Percentiles rank a stretch among this genome's conserved stretches.
phyloP scores from a whole-genome alignment of 2,113 vertebrate species.

The Cathartes aura region DNA sequence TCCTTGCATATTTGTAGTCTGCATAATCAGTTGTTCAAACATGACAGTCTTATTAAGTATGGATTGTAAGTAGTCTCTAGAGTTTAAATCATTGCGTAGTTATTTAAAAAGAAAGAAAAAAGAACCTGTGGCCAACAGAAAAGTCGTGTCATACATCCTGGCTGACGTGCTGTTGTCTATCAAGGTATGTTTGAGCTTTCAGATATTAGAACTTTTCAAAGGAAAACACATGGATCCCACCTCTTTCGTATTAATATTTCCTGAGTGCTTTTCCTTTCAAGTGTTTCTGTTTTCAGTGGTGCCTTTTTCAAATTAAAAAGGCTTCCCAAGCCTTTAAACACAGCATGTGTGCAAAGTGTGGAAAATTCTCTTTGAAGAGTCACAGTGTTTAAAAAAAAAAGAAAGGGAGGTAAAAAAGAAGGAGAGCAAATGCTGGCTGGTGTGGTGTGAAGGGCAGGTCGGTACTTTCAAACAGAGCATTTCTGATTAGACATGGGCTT shows the following conservation, averaged over 20 bases:
- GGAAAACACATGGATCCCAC: conserved; percentile 44
- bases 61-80: neutral
- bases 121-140: neutral
- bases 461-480: neutral
- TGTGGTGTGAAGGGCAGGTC: neutral
- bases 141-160: neutral
- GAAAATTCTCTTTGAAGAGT: conserved; percentile 58
- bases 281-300: conserved; percentile 30
- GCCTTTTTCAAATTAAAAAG: conserved; percentile 56
- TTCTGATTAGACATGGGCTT: neutral
- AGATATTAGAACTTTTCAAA: conserved; percentile 28
- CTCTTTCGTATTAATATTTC: conserved; percentile 58
- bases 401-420: neutral
- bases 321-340: conserved; percentile 57
- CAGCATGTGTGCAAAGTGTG: conserved; percentile 35
- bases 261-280: conserved; percentile 54
- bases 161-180: neutral
- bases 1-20: neutral
- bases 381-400: neutral
- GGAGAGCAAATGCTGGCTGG: conserved; percentile 7
- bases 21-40: neutral
- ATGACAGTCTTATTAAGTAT: neutral
- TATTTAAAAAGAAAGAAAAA: neutral
- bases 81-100: neutral
- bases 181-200: neutral